These are phyloP conservation scores for Ceratina australensis DNA, from an alignment of 1,140 invertebrate genomes.

Conservation along the genomic window DNA sequence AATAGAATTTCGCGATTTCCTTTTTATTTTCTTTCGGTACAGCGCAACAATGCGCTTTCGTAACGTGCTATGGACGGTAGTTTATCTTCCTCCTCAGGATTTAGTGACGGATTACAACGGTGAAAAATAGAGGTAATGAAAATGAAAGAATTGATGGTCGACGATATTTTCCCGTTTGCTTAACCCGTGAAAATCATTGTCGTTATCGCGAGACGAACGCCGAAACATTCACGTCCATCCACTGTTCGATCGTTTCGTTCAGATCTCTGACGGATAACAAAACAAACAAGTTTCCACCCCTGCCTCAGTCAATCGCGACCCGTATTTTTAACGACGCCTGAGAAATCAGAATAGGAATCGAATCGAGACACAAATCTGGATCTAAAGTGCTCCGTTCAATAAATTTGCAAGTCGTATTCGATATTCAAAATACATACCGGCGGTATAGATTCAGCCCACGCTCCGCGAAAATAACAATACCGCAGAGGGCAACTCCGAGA, in stretches of 20 bases:
- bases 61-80: neutral
- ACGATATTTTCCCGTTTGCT: slow-evolving; percentile 41
- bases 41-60: slow-evolving; percentile 7
- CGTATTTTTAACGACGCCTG: too few species aligned
- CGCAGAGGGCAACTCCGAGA: neutral
- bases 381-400: neutral
- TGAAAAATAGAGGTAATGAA: slow-evolving; percentile 55
- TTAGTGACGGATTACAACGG: slow-evolving; percentile 47
- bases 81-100: slow-evolving; percentile 32
- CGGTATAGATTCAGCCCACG: neutral
- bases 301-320: neutral
- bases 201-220: slow-evolving; percentile 11
- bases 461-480: neutral
- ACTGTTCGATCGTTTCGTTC: neutral
- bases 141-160: slow-evolving; percentile 47
- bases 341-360: too few species aligned
- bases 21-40: neutral
- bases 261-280: neutral
- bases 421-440: neutral
- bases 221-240: neutral
- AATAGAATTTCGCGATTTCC: neutral
- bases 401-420: neutral
- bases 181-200: slow-evolving; percentile 22
- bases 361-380: neutral
- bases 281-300: neutral